Evolutionary conservation across 1,140 invertebrate species (phyloP), one percentile per base, ranked within the genome.

Genomic region (Drosophila suzukii): DNA sequence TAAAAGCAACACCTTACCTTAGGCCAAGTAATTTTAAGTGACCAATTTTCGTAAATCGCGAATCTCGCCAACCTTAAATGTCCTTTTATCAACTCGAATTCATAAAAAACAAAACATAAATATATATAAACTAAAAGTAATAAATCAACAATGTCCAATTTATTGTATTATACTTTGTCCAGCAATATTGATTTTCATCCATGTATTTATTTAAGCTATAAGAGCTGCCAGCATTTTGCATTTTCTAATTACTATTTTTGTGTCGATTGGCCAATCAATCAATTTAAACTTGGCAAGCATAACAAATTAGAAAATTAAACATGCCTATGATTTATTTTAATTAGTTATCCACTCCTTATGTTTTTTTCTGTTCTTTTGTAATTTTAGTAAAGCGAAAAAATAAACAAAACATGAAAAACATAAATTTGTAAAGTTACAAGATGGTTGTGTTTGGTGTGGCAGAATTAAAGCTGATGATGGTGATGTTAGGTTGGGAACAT

Each of bases 221-320:
- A 27, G 34, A 81, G 80, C 84, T 89, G 84, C 84, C 84, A 90
- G 85, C 84, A 56, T 36, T 72, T 81, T 90, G 84, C 84, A 89
- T 89, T 89, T 89, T 66, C 51, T 55, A 73, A 55, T 68, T 55
- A 49, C 47, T 46, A 54, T 57, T 60, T 60, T 75, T 65, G 17
- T 53, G 20, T 68, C 61, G 56, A 65, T 73, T 66, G 59, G 75
- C 58, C 57, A 58, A 44, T 59, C 47, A 58, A 63, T 36, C n/a
- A 50, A 61, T 61, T 57, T 11, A 54, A 78, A 60, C 63, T 66
- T 70, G 72, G 67, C 81, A 66, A 47, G 67, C 65, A 61, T 59
- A 68, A 66, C 57, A 70, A 75, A 66, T 34, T 68, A 72, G 59
- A 50, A 44, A 67, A 62, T 76, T 73, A 60, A 62, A 62, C 54